Conservation (phyloP, 2,888 invertebrate genomes). For the Allophyes oxyacanthae region DNA sequence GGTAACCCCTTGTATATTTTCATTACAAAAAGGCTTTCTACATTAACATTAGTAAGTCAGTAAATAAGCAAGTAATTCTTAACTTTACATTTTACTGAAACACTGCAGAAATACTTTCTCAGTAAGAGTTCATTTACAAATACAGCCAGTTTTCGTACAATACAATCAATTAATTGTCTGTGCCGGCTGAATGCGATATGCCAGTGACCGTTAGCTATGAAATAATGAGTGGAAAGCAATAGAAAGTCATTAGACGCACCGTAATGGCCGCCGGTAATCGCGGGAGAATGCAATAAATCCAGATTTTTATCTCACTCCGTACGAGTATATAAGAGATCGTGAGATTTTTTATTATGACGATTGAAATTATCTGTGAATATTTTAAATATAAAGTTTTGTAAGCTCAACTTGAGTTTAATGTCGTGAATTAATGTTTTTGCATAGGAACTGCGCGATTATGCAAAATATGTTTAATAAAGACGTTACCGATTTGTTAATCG, state of each 20-base stretch:
- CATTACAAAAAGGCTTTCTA: too few relatives aligned
- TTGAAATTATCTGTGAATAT: conserved; percentile 48
- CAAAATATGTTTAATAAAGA: conserved; percentile 46
- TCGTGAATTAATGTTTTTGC: conserved; percentile 34
- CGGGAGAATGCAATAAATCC: conserved; percentile 52
- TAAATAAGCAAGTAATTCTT: too few relatives aligned
- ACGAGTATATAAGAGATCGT: conserved; percentile 47
- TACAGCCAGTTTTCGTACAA: conserved; percentile 19
- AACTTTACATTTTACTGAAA: too few relatives aligned
- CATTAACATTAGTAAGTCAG: too few relatives aligned
- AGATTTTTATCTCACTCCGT: conserved; percentile 50
- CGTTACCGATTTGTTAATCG: conserved; percentile 45
- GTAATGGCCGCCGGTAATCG: conserved; percentile 51
- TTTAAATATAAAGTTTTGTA: conserved; percentile 30
- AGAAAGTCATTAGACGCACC: conserved; percentile 60
- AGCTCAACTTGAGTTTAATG: conserved; percentile 17
- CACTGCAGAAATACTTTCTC: too few relatives aligned
- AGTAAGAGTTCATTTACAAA: background rate
- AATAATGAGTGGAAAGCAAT: conserved; percentile 60
- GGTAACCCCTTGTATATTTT: too few relatives aligned
- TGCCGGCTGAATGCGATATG: conserved; percentile 46
- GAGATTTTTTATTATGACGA: conserved; percentile 44
- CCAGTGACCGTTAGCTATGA: conserved; percentile 52
- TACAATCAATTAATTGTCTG: conserved; percentile 41
- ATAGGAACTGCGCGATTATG: conserved; percentile 47